Base-by-base conservation (phyloP, 1,140 invertebrate species). In the Caerostris darwini region DNA sequence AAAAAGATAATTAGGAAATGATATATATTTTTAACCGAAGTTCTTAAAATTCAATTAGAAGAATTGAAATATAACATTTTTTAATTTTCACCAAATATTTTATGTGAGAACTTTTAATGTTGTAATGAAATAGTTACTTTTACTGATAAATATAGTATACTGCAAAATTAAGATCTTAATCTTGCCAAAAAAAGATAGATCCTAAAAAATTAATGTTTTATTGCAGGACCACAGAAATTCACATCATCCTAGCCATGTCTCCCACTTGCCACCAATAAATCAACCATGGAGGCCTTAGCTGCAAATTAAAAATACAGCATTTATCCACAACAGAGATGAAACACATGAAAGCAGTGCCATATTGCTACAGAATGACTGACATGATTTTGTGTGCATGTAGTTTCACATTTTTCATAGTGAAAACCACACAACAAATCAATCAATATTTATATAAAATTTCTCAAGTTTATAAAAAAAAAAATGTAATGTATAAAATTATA, bases 261-360 rank as follows among this genome's bases (percentile, higher is more conserved):
- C 90, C 17, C 90, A 91, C 10, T 50, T 91, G 12, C 90, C 90
- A 17, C 90, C 90, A 0, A 91, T 91, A 59, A 81, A 91, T 7
- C 90, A 91, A 54, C 90, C 90, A 3, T 91, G 90, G 90, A 91
- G 90, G 17, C 90, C 90, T 7, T 91, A 82, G 57, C 50, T 17
- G 34, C 10, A 4, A 12, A 50, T 77, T 77, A 7, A 71, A 77
- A 10, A 34, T 50, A 77, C 8, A 77, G 34, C 12, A 53, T 50
- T 5, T 77, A 53, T 12, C 53, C 8, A 77, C 50, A 77, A 34
- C 71, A 77, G 53, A 5, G 14, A 50, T 12, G 8, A 77, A 50
- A 50, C 3, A 50, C 12, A 77, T 50, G 8, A 5, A 50, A 77
- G 71, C 71, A 77, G 71, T 77, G 71, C 71, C 71, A 77, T 77